Evolutionary conservation across 1,140 invertebrate genomes (phyloP).

Genomic region (Sitobion miscanthi): DNA sequence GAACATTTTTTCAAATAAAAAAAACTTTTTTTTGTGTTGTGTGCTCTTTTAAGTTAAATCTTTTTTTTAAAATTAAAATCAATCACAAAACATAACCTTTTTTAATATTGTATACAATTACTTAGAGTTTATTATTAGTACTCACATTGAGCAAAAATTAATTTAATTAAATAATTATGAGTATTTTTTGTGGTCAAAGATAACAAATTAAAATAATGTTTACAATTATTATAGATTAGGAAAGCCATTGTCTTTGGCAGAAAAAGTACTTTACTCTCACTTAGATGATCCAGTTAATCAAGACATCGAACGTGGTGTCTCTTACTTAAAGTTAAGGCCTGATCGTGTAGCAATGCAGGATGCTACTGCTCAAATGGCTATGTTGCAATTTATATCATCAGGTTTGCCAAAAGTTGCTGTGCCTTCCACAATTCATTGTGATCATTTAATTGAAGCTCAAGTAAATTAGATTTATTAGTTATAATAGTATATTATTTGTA

Average conservation of each 20-base stretch:
- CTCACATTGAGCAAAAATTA: background rate
- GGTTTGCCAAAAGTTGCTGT: constrained; percentile 94
- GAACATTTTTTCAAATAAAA: too few relatives aligned
- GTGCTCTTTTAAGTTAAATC: background rate
- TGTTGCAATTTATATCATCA: constrained; percentile 98
- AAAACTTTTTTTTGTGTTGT: background rate
- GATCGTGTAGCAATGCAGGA: constrained; percentile 99
- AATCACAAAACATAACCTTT: background rate
- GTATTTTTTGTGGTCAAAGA: background rate
- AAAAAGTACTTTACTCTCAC: constrained; percentile 98
- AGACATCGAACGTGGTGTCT: constrained; percentile 79
- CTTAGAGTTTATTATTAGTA: background rate
- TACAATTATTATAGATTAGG: constrained; percentile 72
- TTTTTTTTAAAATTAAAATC: background rate
- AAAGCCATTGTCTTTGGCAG: constrained; percentile 92
- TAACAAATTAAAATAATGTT: background rate
- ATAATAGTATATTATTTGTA: background rate
- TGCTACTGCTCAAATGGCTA: constrained; percentile 99
- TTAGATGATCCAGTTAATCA: constrained; percentile 90
- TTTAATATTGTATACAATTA: too few relatives aligned
- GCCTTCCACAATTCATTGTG: constrained; percentile 99
- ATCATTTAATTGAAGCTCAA: constrained; percentile 99
- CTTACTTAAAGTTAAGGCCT: constrained; percentile 91
- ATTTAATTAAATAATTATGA: background rate
- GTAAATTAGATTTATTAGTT: constrained; percentile 56